Conservation (phyloP, 2,888 invertebrate genomes). For the Leptodirus hochenwartii region DNA sequence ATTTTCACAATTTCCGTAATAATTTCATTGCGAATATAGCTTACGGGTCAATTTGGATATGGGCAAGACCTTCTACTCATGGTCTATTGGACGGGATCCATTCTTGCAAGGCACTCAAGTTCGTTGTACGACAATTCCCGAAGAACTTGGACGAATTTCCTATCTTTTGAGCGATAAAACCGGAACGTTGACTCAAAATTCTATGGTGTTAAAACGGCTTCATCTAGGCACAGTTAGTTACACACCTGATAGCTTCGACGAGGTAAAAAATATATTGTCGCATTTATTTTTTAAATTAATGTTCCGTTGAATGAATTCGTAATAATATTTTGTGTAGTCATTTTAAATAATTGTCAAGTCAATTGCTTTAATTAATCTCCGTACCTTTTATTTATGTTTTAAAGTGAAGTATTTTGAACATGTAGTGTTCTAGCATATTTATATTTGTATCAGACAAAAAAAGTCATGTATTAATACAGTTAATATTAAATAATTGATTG, state of each 20-base stretch:
- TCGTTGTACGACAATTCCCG: slow-evolving; percentile 94
- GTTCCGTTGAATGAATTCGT: no score
- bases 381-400: no score
- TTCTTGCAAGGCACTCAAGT: slow-evolving; percentile 90
- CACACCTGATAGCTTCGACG: slow-evolving; percentile 70
- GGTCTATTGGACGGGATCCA: slow-evolving; percentile 87
- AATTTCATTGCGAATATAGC: slow-evolving; percentile 31
- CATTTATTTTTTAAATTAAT: slow-evolving; percentile 7
- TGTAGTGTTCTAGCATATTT: no score
- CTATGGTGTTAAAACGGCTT: slow-evolving; percentile 93
- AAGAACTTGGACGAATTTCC: slow-evolving; percentile 90
- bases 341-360: slow-evolving; percentile 2
- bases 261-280: slow-evolving; percentile 41
- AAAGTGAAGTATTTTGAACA: no score
- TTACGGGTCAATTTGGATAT: slow-evolving; percentile 95
- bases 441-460: no score
- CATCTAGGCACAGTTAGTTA: slow-evolving; percentile 89
- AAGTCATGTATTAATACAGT: no score
- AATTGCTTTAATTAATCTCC: no score
- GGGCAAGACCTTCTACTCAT: slow-evolving; percentile 96
- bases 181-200: slow-evolving; percentile 95
- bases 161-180: slow-evolving; percentile 98
- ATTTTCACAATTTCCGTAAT: neutral
- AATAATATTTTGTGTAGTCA: no score
- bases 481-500: no score